Conservation (phyloP, 2,888 invertebrate genomes). For the Harpalus rubripes region DNA sequence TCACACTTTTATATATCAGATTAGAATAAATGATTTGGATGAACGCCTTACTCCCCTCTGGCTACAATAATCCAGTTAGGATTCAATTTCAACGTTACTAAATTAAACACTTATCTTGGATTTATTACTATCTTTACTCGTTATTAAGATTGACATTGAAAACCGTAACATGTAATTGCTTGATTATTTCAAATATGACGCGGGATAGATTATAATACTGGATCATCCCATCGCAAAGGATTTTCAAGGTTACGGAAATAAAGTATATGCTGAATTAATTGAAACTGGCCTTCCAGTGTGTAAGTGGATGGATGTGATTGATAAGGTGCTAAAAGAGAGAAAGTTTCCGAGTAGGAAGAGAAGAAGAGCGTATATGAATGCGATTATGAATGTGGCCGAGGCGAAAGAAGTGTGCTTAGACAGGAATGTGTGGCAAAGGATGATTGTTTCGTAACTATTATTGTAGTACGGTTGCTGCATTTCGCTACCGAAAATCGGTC, state of each 20-base stretch:
- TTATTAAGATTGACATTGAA: conserved; percentile 61
- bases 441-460: too few species aligned
- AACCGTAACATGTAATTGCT: conserved; percentile 44
- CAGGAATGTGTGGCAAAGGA: too few species aligned
- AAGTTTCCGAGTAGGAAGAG: too few species aligned
- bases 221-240: not conserved
- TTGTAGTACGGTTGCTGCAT: too few species aligned
- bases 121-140: conserved; percentile 41
- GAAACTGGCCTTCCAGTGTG: too few species aligned
- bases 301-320: too few species aligned
- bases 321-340: too few species aligned
- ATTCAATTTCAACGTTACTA: not conserved
- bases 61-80: conserved; percentile 14
- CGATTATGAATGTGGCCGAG: too few species aligned
- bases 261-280: not conserved
- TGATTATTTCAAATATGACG: conserved; percentile 45
- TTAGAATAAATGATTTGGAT: not conserved
- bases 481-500: too few species aligned
- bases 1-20: not conserved
- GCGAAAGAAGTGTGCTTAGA: too few species aligned
- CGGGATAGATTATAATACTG: conserved; percentile 30
- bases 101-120: conserved; percentile 50
- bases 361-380: too few species aligned
- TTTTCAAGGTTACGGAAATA: not conserved
- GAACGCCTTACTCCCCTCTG: not conserved